These are phyloP conservation scores for Oreohelix idahoensis DNA, from an alignment of 1,140 invertebrate genomes.

Conservation along the genomic window DNA sequence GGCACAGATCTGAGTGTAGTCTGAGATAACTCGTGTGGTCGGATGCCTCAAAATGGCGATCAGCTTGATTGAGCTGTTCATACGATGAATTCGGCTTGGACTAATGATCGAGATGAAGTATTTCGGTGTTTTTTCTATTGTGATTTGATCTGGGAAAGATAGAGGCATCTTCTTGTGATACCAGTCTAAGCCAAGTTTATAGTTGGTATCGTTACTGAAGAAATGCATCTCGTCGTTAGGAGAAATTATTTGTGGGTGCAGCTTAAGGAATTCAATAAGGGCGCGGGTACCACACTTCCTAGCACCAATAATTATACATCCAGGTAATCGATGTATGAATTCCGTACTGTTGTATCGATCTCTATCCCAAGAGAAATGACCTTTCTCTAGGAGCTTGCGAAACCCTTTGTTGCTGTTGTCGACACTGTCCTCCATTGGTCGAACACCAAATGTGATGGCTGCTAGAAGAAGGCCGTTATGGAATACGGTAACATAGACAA, in stretches of 20 bases:
- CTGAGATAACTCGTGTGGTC: constrained; percentile 91
- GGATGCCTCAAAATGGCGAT: constrained; percentile 92
- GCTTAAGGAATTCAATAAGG: constrained; percentile 71
- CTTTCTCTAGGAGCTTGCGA: constrained; percentile 56
- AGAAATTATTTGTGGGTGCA: constrained; percentile 71
- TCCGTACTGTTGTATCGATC: constrained; percentile 70
- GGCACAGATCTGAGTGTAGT: constrained; percentile 83
- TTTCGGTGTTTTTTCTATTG: constrained; percentile 76
- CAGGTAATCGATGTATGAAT: constrained; percentile 56
- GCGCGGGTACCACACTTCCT: constrained; percentile 74
- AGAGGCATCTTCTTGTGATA: constrained; percentile 72
- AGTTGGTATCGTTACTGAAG: constrained; percentile 73
- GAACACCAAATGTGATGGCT: constrained; percentile 30
- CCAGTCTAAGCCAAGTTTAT: constrained; percentile 73
- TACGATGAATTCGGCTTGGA: constrained; percentile 85
- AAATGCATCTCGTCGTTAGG: constrained; percentile 74
- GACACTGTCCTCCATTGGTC: constrained; percentile 38
- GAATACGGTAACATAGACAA: constrained; percentile 46
- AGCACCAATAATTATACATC: constrained; percentile 72
- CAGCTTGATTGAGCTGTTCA: constrained; percentile 90
- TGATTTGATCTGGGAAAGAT: constrained; percentile 70
- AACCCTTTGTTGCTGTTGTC: constrained; percentile 44
- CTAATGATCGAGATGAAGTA: constrained; percentile 80
- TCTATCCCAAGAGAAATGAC: neutral
- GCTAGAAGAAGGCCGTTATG: constrained; percentile 49